Conservation (phyloP, 92 coral and sea anemone species). For the Epizoanthus illoricatus region DNA sequence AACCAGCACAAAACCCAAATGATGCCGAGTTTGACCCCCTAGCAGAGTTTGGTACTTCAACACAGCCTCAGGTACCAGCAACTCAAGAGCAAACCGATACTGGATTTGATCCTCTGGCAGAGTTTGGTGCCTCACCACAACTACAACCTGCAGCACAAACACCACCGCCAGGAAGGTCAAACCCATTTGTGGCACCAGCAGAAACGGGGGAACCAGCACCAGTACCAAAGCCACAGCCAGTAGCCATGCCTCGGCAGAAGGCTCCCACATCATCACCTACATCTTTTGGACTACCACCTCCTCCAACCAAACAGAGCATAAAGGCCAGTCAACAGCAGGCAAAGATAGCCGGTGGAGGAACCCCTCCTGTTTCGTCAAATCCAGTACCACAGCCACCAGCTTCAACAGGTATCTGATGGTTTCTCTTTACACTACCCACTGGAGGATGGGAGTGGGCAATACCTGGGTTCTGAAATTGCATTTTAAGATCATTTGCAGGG, state of each 20-base stretch:
- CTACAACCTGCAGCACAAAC: slow-evolving; percentile 23
- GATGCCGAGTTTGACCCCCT: slow-evolving; percentile 50
- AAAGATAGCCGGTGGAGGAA: slow-evolving; percentile 32
- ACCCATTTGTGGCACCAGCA: slow-evolving; percentile 21
- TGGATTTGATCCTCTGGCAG: slow-evolving; percentile 44
- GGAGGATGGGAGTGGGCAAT: too few relatives aligned
- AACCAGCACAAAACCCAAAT: slow-evolving; percentile 36
- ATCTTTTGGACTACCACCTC: slow-evolving; percentile 77
- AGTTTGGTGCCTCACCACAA: slow-evolving; percentile 15
- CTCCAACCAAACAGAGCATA: slow-evolving; percentile 91
- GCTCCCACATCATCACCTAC: slow-evolving; percentile 33
- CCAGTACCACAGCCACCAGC: slow-evolving; percentile 32
- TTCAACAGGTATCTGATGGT: slow-evolving; percentile 8
- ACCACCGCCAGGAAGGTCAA: slow-evolving; percentile 14
- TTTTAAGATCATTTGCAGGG: too few relatives aligned
- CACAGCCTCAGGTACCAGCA: slow-evolving; percentile 2
- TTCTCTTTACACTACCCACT: too few relatives aligned
- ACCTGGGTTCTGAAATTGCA: too few relatives aligned
- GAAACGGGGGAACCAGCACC: not conserved
- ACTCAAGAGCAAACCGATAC: slow-evolving; percentile 18
- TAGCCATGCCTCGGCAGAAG: slow-evolving; percentile 48
- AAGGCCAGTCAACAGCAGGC: slow-evolving; percentile 78
- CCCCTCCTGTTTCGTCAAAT: slow-evolving; percentile 27
- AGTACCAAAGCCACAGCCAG: slow-evolving; percentile 10
- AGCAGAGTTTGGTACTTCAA: slow-evolving; percentile 7